These are phyloP conservation scores for Axinella damicornis DNA, from an alignment of 37 sponge, comb jelly and placozoan genomes.

Conservation along the genomic window DNA sequence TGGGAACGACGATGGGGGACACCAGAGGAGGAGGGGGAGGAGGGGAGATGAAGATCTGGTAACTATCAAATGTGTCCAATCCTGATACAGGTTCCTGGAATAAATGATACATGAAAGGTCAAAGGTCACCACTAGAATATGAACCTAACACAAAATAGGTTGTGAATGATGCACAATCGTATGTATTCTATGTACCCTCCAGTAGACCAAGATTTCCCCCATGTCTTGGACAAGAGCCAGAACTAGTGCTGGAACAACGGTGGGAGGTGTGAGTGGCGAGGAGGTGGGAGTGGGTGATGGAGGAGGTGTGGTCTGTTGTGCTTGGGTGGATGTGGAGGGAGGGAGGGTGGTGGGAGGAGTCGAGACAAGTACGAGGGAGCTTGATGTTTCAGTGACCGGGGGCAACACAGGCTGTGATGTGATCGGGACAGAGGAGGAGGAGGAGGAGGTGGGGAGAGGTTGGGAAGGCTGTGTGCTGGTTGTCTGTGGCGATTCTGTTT, in stretches of 20 bases:
- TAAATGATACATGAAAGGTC: background rate
- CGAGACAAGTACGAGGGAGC: background rate
- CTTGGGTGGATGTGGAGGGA: background rate
- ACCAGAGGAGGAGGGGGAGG: conserved; percentile 40
- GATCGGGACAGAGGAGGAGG: background rate
- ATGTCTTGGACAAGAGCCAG: background rate
- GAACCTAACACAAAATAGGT: no score
- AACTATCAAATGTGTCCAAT: conserved; percentile 44
- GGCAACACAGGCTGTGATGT: background rate
- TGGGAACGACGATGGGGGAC: conserved; percentile 20
- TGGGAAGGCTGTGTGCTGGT: background rate
- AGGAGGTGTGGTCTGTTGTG: background rate
- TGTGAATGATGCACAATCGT: no score
- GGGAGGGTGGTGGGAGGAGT: conserved; percentile 16
- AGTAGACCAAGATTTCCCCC: conserved; percentile 39
- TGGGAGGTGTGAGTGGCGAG: conserved; percentile 21
- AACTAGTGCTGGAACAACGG: conserved; percentile 8
- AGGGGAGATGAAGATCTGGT: conserved; percentile 46
- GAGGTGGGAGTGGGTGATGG: background rate
- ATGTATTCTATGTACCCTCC: conserved; percentile 23
- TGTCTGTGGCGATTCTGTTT: background rate
- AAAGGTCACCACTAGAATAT: no score
- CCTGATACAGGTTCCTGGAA: conserved; percentile 22
- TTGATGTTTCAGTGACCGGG: background rate
- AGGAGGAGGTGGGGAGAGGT: conserved; percentile 24